Conservation (phyloP, 2,888 invertebrate genomes). For the Bombylius major region DNA sequence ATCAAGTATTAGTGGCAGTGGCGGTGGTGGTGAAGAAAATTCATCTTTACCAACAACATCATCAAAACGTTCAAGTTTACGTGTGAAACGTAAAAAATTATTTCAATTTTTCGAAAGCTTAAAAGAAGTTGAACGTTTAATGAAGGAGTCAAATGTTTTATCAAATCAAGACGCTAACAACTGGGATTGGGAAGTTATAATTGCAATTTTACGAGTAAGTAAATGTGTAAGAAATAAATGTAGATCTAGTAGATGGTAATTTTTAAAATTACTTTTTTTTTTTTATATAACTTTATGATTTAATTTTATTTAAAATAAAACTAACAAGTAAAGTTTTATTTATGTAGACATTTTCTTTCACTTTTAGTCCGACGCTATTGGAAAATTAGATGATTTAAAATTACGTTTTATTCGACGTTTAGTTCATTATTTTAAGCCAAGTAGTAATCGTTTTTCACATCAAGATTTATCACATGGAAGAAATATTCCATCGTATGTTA, state of each 20-base stretch:
- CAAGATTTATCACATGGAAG: conserved; percentile 51
- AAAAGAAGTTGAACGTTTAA: conserved; percentile 50
- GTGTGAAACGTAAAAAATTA: conserved; percentile 35
- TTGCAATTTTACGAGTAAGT: conserved; percentile 62
- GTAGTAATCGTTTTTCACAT: conserved; percentile 74
- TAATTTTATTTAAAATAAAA: background rate
- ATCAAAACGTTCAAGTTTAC: conserved; percentile 29
- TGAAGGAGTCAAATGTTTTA: conserved; percentile 73
- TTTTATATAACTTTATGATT: too few relatives aligned
- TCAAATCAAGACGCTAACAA: conserved; percentile 63
- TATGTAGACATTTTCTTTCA: too few relatives aligned
- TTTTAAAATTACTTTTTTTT: conserved; percentile 13
- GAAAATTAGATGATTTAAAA: conserved; percentile 52
- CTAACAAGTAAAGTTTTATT: background rate
- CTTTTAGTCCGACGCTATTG: conserved; percentile 37
- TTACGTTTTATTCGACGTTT: conserved; percentile 60
- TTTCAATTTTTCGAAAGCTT: conserved; percentile 42
- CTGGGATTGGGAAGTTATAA: conserved; percentile 91
- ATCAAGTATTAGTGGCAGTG: conserved; percentile 31
- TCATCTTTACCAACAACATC: conserved; percentile 5
- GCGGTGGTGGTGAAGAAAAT: conserved; percentile 13
- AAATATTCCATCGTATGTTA: conserved; percentile 29
- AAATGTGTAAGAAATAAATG: background rate
- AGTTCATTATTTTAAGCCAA: conserved; percentile 75
- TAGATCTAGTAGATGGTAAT: background rate